Percentiles rank a stretch among this genome's conserved stretches.
phyloP scores from a whole-genome alignment of 2,113 vertebrate species.

The Quiscalus mexicanus region DNA sequence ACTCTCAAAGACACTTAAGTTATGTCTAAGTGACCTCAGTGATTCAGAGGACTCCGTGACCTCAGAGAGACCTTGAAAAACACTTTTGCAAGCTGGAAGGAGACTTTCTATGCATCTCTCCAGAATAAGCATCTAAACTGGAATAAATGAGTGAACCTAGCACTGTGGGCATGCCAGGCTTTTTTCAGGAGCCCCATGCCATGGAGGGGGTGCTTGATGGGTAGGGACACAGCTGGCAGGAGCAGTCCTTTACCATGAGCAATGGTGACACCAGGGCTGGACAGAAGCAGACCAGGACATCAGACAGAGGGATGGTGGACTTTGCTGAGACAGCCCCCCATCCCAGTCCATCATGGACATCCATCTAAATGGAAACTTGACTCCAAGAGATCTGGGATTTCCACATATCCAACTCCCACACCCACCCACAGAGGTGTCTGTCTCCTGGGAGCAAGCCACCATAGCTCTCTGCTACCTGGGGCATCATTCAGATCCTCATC shows the following conservation, averaged over 20 bases:
- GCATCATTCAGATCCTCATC: not conserved
- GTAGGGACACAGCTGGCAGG: not conserved
- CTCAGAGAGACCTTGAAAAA: not conserved
- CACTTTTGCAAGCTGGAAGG: not conserved
- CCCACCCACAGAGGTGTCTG: not conserved
- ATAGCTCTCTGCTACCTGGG: not conserved
- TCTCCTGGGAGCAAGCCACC: not conserved
- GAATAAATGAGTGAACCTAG: not conserved
- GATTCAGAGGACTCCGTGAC: not conserved
- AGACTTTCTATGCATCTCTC: not conserved
- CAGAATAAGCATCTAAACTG: not conserved
- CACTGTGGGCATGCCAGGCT: rapidly evolving
- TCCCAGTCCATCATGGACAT: not conserved
- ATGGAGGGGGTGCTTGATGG: rapidly evolving
- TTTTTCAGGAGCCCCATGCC: not conserved
- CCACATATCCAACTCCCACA: not conserved
- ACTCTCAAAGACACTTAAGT: not conserved
- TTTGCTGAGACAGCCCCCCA: not conserved
- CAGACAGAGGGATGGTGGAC: not conserved
- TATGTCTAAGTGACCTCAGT: not conserved
- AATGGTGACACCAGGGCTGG: not conserved
- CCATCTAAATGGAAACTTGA: not conserved
- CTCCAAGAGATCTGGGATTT: not conserved
- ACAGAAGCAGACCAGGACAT: not conserved
- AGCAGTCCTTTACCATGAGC: rapidly evolving